A percentile compares a stretch with the other conserved stretches of the same genome.
These are phyloP conservation scores for Fistularia commersonii DNA, from an alignment of 2,797 vertebrate genomes.

Conservation along the genomic window DNA sequence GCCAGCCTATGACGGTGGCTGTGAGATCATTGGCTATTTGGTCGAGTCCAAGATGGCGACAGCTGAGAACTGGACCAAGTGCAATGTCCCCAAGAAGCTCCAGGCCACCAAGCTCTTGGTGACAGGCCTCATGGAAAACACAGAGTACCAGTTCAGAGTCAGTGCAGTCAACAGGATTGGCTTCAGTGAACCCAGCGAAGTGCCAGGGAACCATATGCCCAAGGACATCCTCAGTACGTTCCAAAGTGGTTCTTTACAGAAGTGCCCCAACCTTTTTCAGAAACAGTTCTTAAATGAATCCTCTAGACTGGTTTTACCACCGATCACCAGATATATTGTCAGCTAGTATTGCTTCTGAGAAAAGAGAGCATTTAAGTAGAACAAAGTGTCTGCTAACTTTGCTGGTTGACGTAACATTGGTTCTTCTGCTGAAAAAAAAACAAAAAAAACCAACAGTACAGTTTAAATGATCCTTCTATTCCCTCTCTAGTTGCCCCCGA, in stretches of 20 bases:
- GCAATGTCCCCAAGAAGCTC: conserved; percentile 93
- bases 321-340: neutral
- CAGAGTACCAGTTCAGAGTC: conserved; percentile 94
- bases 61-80: conserved; percentile 88
- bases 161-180: conserved; percentile 94
- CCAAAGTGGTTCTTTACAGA: neutral
- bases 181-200: conserved; percentile 93
- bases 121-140: conserved; percentile 84
- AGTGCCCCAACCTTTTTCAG: neutral
- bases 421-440: neutral
- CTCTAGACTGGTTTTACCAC: too few relatives aligned
- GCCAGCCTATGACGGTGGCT: conserved; percentile 95
- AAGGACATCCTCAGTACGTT: conserved; percentile 95
- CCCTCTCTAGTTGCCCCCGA: conserved; percentile 85
- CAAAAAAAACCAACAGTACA: neutral
- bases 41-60: conserved; percentile 90
- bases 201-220: conserved; percentile 89
- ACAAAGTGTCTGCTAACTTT: too few relatives aligned
- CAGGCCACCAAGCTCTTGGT: conserved; percentile 86
- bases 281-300: too few relatives aligned
- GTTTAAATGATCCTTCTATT: neutral
- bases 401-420: too few relatives aligned
- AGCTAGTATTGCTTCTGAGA: neutral
- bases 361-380: too few relatives aligned
- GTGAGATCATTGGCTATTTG: conserved; percentile 94